A percentile compares a stretch with the other conserved stretches of the same genome.
phyloP scores from a whole-genome alignment of 2,888 invertebrate genomes.

The Cephus pygmeus region DNA sequence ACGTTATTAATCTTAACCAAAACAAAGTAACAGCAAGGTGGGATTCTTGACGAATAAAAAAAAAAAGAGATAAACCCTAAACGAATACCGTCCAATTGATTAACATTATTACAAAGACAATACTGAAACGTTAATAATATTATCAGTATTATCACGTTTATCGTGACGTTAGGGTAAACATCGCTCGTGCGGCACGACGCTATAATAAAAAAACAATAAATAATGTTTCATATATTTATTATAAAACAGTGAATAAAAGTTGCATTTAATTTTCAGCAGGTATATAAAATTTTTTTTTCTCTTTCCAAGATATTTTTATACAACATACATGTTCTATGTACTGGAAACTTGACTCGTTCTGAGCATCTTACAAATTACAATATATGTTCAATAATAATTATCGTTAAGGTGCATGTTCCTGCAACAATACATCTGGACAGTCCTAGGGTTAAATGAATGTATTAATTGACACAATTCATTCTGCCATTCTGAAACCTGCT shows the following conservation, averaged over 20 bases:
- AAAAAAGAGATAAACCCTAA: not conserved
- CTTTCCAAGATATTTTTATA: constrained; percentile 33
- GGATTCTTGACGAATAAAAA: not conserved
- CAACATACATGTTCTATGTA: constrained; percentile 33
- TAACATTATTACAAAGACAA: not conserved
- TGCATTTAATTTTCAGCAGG: constrained; percentile 40
- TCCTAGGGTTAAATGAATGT: constrained; percentile 55
- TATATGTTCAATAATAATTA: constrained; percentile 37
- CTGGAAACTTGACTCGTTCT: constrained; percentile 29
- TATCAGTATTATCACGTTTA: not conserved
- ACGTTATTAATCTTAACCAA: not conserved
- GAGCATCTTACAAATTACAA: constrained; percentile 49
- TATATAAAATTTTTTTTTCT: constrained; percentile 34
- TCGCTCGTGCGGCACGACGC: not conserved
- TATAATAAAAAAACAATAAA: constrained; percentile 26
- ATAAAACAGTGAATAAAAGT: constrained; percentile 50
- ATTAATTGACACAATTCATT: constrained; percentile 58
- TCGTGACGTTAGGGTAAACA: not conserved
- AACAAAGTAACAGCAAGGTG: not conserved
- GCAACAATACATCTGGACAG: constrained; percentile 45
- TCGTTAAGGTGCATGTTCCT: constrained; percentile 31
- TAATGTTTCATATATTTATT: constrained; percentile 46
- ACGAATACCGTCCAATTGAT: not conserved
- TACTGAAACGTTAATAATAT: not conserved
- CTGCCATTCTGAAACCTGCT: constrained; percentile 61